These are phyloP conservation scores for Sylvicola cinctus DNA, from an alignment of 2,888 invertebrate species.

Conservation along the genomic window DNA sequence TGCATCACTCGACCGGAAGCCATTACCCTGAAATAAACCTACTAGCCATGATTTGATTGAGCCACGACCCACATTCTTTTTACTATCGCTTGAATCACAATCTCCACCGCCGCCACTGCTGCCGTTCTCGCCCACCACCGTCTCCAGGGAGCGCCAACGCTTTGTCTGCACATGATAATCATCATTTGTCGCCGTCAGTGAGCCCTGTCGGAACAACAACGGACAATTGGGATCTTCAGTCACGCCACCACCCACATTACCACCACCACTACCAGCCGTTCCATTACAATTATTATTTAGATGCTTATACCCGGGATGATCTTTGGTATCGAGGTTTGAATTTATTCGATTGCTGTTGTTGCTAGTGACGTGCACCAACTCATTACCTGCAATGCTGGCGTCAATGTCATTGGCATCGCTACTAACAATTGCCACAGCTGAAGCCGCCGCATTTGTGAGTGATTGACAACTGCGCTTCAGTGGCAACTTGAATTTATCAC, in stretches of 20 bases:
- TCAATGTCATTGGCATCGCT: no score
- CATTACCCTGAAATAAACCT: conserved; percentile 51
- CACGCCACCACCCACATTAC: no score
- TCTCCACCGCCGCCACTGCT: conserved; percentile 15
- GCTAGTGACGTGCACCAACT: background rate
- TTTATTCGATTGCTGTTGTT: background rate
- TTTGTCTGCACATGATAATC: conserved; percentile 33
- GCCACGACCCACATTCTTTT: conserved; percentile 37
- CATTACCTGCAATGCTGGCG: no score
- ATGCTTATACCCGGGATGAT: background rate
- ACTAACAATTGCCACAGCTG: no score
- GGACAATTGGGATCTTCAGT: conserved; percentile 21
- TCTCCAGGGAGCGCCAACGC: conserved; percentile 63
- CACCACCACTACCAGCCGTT: conserved; percentile 8
- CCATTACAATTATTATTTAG: conserved; percentile 25
- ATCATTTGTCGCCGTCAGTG: conserved; percentile 19
- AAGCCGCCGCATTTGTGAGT: no score
- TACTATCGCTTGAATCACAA: conserved; percentile 27
- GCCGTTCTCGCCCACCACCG: conserved; percentile 27
- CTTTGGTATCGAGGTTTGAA: background rate
- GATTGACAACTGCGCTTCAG: no score
- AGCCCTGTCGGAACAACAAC: conserved; percentile 21
- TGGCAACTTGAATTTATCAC: no score
- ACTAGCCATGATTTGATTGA: conserved; percentile 53
- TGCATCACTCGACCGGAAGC: conserved; percentile 37